Percentiles rank a stretch among this genome's conserved stretches.
These are phyloP conservation scores for Nylanderia fulva DNA, from an alignment of 1,140 invertebrate species.

Conservation along the genomic window DNA sequence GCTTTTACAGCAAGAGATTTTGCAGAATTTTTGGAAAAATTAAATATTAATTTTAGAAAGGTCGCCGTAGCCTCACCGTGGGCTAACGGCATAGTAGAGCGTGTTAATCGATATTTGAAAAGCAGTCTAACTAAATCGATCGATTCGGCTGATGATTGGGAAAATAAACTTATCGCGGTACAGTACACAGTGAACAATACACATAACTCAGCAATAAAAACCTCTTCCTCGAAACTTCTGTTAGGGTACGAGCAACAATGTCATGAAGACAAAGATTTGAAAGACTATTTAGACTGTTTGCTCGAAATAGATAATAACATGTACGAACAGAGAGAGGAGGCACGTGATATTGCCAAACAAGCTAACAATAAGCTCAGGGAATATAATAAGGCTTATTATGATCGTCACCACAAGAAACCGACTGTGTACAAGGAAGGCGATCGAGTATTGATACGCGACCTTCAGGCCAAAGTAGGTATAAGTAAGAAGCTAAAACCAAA, in stretches of 20 bases:
- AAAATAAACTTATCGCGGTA: no score
- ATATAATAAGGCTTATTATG: background rate
- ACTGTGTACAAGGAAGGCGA: background rate
- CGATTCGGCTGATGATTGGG: no score
- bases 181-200: no score
- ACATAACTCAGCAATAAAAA: no score
- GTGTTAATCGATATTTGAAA: no score
- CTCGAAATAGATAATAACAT: no score
- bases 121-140: no score
- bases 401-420: background rate
- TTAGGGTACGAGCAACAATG: no score
- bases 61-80: background rate
- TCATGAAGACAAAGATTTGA: no score
- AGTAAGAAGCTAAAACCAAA: background rate
- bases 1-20: background rate
- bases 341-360: background rate
- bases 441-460: background rate
- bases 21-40: background rate
- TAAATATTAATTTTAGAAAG: background rate
- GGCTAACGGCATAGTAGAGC: background rate
- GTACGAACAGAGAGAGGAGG: background rate
- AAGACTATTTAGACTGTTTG: no score
- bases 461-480: background rate
- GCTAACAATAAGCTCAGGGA: background rate
- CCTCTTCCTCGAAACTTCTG: no score